Base-by-base conservation (phyloP, 2,888 invertebrate species). In the Pelosia muscerda region DNA sequence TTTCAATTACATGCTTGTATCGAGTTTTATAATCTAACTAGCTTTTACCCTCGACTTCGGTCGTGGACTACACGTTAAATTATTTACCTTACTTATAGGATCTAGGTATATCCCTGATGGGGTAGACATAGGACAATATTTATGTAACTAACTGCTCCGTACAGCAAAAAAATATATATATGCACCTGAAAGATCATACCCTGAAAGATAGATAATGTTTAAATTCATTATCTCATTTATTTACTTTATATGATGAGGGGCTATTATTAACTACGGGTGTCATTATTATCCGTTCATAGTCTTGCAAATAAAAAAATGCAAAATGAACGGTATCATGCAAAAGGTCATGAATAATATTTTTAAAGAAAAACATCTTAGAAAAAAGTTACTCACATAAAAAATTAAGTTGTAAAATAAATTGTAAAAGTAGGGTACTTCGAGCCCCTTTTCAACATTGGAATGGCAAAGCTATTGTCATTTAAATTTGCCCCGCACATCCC, bases 391-490 rank as follows among this genome's bases (percentile, higher is more conserved):
- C 55, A 65, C 72, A 76, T 76, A 81, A 75, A 73, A 76, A 59
- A 72, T 83, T 82, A 81, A 57, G 2, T 79, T 78, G 67, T 62
- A 78, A 75, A 79, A 81, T 81, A 79, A 79, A 78, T 81, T 73
- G 75, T 72, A 63, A 63, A 79, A 79, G 75, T 79, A 70, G 74
- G 79, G 74, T 81, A 76, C 71, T 81, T 75, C 60, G 60, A 73
- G 71, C 78, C 80, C 81, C 79, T 81, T 73, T 63, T 71, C 74
- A 68, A 75, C 70, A 77, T 79, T 66, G 69, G 69, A 78, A 79
- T 75, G 66, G 77, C 73, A 68, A 60, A 31, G 49, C 75, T 62
- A 92, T 94, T 94, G 92, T 94, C 86, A 94, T 93, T 92, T 85
- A 92, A 92, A 93, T 93, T 38, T 65, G 75, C 77, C 79, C 83